Percentiles rank a stretch among this genome's conserved stretches.
Conservation (phyloP, 2,797 vertebrate genomes). For the Anomalospiza imberbis region DNA sequence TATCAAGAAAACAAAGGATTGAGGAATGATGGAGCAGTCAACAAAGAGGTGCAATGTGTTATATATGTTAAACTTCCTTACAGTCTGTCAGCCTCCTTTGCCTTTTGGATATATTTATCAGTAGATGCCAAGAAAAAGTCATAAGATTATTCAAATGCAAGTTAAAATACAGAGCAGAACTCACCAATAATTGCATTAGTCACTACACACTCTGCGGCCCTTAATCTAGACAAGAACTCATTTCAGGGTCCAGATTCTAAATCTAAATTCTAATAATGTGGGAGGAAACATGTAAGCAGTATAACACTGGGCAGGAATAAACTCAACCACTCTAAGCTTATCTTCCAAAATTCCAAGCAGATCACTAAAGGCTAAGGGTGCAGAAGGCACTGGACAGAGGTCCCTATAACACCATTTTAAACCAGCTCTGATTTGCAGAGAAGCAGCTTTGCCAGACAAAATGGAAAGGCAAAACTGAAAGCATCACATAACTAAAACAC, state of each 20-base stretch:
- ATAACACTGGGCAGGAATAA: background rate
- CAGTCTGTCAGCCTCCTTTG: background rate
- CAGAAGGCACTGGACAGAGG: background rate
- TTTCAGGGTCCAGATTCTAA: background rate
- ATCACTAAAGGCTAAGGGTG: background rate
- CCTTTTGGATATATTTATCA: background rate
- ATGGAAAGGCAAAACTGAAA: background rate
- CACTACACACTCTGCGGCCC: background rate
- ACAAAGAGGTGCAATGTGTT: background rate
- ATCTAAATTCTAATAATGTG: background rate
- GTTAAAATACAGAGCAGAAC: background rate
- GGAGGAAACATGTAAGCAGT: background rate
- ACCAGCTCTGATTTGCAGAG: background rate
- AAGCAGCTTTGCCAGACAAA: background rate
- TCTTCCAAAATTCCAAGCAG: background rate
- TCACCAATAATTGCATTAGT: accelerated
- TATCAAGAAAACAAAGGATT: background rate
- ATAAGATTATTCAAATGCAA: background rate
- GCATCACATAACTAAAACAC: background rate
- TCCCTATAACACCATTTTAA: background rate
- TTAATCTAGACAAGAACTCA: background rate
- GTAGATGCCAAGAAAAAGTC: background rate
- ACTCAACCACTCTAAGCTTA: background rate
- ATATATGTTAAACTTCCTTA: background rate
- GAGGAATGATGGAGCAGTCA: background rate